A percentile compares a stretch with the other conserved stretches of the same genome.
phyloP scores from a whole-genome alignment of 2,888 invertebrate species.

The Drosophila subsilvestris region DNA sequence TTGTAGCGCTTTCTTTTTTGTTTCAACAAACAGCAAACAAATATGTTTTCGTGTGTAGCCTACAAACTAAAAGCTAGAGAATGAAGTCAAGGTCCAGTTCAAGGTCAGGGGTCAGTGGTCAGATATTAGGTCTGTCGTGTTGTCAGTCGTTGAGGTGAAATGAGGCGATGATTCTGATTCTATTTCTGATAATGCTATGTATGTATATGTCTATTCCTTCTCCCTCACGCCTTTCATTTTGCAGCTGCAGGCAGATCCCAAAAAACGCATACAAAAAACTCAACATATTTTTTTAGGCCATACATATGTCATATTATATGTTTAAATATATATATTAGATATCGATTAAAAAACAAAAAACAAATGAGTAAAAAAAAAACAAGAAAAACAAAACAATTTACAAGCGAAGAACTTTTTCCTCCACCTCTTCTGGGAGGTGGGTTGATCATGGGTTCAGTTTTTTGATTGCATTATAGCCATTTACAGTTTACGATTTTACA shows the following conservation, averaged over 20 bases:
- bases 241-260: constrained; percentile 38
- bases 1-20: constrained; percentile 75
- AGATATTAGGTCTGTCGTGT: neutral
- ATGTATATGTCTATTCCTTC: constrained; percentile 19
- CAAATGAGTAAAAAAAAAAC: constrained; percentile 27
- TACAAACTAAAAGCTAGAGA: constrained; percentile 63
- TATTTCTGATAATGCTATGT: constrained; percentile 25
- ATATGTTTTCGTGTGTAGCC: constrained; percentile 44
- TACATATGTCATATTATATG: constrained; percentile 26
- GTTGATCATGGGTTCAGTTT: constrained; percentile 13
- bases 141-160: constrained; percentile 3
- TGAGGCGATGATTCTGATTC: constrained; percentile 21
- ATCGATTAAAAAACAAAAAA: constrained; percentile 36
- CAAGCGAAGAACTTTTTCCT: constrained; percentile 27
- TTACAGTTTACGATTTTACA: constrained; percentile 24
- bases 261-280: constrained; percentile 20
- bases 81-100: constrained; percentile 30
- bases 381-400: constrained; percentile 34
- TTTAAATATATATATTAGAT: constrained; percentile 30
- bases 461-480: constrained; percentile 55
- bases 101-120: constrained; percentile 8
- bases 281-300: constrained; percentile 10
- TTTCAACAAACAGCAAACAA: constrained; percentile 42
- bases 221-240: neutral
- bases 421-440: constrained; percentile 1